Percentiles rank a stretch among this genome's conserved stretches.
Conservation (phyloP, 35 echinoderm and acorn worm species). For the Stichopus chloronotus region DNA sequence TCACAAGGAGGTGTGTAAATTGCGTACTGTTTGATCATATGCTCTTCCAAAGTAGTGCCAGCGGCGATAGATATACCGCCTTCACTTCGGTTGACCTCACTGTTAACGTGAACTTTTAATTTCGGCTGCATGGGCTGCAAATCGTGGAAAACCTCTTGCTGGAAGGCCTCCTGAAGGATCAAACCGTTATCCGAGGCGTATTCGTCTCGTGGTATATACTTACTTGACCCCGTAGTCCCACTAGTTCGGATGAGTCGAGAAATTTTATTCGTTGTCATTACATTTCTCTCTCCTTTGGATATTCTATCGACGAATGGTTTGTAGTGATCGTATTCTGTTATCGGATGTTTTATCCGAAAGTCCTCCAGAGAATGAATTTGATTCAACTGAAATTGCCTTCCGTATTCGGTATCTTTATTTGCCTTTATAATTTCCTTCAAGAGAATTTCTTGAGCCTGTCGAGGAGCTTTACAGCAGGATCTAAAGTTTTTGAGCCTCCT, state of each 20-base stretch:
- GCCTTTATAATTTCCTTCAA: constrained; percentile 44
- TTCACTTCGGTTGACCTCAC: constrained; percentile 15
- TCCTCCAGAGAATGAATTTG: constrained; percentile 56
- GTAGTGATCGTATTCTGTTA: constrained; percentile 66
- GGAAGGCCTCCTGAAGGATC: background rate
- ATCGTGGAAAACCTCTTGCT: background rate
- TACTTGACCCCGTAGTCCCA: constrained; percentile 72
- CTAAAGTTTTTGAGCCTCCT: background rate
- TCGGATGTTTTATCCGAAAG: constrained; percentile 64
- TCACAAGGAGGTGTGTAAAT: background rate
- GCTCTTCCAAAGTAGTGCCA: background rate
- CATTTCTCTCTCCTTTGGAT: constrained; percentile 61
- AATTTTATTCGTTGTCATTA: constrained; percentile 56
- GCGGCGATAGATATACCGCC: constrained; percentile 23
- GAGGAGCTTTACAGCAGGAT: constrained; percentile 20
- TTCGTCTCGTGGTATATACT: constrained; percentile 60
- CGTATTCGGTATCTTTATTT: constrained; percentile 76
- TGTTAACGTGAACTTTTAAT: constrained; percentile 51
- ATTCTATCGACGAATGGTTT: constrained; percentile 60
- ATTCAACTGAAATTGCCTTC: constrained; percentile 28
- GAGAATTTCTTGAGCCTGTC: constrained; percentile 53
- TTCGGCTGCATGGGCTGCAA: constrained; percentile 40
- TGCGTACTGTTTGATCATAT: background rate
- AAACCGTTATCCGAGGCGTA: background rate
- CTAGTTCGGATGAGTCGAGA: constrained; percentile 33